Evolutionary conservation across 1,140 invertebrate species (phyloP).

Genomic region (Popillia japonica): DNA sequence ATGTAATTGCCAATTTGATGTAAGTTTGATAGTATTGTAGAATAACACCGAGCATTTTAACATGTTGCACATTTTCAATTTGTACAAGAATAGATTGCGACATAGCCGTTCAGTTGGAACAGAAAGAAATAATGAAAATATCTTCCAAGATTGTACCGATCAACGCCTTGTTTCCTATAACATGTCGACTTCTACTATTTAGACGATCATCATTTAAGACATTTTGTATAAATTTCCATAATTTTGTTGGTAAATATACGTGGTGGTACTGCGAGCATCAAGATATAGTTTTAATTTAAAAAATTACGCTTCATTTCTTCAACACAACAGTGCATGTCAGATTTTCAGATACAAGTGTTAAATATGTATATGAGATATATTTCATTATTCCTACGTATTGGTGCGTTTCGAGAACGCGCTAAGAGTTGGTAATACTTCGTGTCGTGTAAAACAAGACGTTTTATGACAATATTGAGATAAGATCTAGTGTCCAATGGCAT

Average conservation of each 20-base stretch:
- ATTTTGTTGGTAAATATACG: neutral
- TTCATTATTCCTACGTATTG: conserved; percentile 24
- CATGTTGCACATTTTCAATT: neutral
- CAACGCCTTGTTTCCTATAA: neutral
- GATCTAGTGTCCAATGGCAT: conserved; percentile 7
- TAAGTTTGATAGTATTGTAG: neutral
- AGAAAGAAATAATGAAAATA: neutral
- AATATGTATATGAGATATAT: conserved; percentile 16
- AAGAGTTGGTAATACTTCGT: conserved; percentile 25
- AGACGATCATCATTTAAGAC: neutral
- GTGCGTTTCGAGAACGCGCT: neutral
- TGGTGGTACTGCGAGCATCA: neutral
- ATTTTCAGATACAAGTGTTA: conserved; percentile 21
- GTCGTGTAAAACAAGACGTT: conserved; percentile 29
- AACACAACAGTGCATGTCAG: conserved; percentile 29
- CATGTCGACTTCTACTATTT: neutral
- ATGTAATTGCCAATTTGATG: conserved; percentile 19
- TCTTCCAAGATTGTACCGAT: neutral
- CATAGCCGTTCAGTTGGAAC: neutral
- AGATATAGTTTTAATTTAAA: conserved; percentile 25
- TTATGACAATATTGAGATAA: conserved; percentile 1
- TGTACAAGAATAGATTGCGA: neutral
- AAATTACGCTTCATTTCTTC: conserved; percentile 30
- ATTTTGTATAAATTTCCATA: neutral
- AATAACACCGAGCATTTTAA: neutral